These are phyloP conservation scores for Seriola dumerili DNA, from an alignment of 2,113 vertebrate genomes.

Conservation along the genomic window DNA sequence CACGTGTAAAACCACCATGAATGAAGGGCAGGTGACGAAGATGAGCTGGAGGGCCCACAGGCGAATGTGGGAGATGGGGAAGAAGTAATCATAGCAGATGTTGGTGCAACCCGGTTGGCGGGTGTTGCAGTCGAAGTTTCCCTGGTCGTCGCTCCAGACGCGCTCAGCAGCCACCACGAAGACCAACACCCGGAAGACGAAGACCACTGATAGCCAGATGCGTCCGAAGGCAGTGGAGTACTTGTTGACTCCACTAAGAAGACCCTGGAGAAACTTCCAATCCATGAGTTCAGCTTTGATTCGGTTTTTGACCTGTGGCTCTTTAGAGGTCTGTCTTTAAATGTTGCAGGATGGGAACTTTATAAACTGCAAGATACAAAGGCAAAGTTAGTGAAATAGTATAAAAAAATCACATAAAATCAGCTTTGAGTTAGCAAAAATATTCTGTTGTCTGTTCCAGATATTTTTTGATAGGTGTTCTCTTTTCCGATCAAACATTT, in stretches of 20 bases:
- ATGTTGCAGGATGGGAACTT: background rate
- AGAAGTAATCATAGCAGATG: constrained; percentile 88
- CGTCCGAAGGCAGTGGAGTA: constrained; percentile 88
- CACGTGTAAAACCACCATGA: constrained; percentile 87
- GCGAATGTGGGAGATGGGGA: constrained; percentile 92
- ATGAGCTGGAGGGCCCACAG: constrained; percentile 96
- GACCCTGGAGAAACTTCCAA: constrained; percentile 83
- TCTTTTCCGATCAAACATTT: background rate
- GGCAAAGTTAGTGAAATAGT: background rate
- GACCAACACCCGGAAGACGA: constrained; percentile 87
- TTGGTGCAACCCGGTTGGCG: constrained; percentile 87
- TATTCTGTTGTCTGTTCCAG: background rate
- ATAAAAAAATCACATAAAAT: background rate
- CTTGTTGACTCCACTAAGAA: constrained; percentile 88
- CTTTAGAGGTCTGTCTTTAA: background rate
- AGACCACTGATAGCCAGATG: constrained; percentile 89
- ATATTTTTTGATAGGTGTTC: background rate
- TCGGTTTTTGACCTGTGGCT: background rate
- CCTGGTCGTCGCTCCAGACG: constrained; percentile 87
- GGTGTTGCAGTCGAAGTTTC: constrained; percentile 88
- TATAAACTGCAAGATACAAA: constrained; percentile 8
- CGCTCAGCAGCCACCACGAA: constrained; percentile 86
- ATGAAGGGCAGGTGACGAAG: constrained; percentile 92
- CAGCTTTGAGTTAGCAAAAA: background rate
- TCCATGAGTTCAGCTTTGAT: constrained; percentile 79